Evolutionary conservation across 2,888 invertebrate genomes (phyloP).

Genomic region (Ceratothoa steindachneri): DNA sequence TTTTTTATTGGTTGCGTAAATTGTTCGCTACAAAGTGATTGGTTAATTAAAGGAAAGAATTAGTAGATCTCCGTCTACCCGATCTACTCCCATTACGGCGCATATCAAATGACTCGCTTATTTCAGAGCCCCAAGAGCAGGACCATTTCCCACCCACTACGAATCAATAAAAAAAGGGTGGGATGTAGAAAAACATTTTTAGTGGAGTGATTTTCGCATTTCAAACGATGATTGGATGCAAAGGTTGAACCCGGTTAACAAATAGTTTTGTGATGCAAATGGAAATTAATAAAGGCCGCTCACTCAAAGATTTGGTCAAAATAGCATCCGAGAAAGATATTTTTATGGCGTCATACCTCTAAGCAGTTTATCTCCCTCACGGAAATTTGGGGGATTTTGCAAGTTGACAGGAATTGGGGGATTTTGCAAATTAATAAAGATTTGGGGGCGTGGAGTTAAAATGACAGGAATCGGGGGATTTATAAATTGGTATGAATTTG

Average conservation of each 20-base stretch:
- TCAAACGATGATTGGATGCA: conserved; percentile 4
- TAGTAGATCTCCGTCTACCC: not conserved
- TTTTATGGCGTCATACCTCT: no score
- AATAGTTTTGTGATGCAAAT: not conserved
- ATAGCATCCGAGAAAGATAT: no score
- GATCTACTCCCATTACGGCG: not conserved
- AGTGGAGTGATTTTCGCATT: not conserved
- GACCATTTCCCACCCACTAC: not conserved
- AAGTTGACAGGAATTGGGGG: no score
- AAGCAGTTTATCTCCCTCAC: no score
- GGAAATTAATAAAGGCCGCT: not conserved
- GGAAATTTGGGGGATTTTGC: no score
- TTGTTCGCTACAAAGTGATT: conserved; percentile 6
- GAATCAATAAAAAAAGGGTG: not conserved
- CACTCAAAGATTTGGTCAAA: no score
- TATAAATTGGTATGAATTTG: no score
- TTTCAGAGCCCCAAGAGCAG: not conserved
- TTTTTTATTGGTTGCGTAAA: not conserved
- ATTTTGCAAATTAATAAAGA: no score
- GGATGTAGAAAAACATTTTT: not conserved
- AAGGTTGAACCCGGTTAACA: not conserved
- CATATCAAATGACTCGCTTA: not conserved
- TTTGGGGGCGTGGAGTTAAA: no score
- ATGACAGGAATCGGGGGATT: no score
- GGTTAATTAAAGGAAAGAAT: conserved; percentile 7